Evolutionary conservation across 2,888 invertebrate genomes (phyloP).

Genomic region (Dicyrtoma fusca): DNA sequence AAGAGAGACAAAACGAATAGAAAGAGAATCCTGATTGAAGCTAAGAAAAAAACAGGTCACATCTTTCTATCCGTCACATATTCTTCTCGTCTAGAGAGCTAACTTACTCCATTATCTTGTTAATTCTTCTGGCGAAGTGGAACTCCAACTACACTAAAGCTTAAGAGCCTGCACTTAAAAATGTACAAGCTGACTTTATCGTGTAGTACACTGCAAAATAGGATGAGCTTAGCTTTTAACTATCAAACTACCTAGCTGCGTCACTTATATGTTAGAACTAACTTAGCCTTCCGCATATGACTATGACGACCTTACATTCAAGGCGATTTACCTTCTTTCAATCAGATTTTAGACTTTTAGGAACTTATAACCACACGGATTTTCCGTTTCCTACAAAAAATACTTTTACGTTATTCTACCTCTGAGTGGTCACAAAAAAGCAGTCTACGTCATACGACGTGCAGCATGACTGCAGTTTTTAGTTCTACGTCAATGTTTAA

Average conservation of each 20-base stretch:
- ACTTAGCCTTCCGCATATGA: no score
- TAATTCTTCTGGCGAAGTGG: conserved; percentile 10
- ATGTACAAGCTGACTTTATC: conserved; percentile 20
- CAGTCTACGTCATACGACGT: no score
- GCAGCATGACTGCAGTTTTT: no score
- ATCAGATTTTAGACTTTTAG: not conserved
- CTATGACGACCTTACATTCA: no score
- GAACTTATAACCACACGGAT: not conserved
- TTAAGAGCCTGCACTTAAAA: conserved; percentile 11
- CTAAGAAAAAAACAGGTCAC: conserved; percentile 21
- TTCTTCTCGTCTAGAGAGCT: not conserved
- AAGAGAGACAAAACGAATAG: conserved; percentile 31
- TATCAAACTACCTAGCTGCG: not conserved
- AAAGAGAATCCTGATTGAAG: conserved; percentile 13
- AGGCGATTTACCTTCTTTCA: no score
- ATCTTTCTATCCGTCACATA: conserved; percentile 16
- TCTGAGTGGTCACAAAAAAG: not conserved
- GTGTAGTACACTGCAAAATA: conserved; percentile 2
- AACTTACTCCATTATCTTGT: conserved; percentile 26
- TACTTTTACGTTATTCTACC: not conserved
- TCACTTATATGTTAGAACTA: no score
- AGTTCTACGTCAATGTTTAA: no score
- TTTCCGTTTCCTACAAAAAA: not conserved
- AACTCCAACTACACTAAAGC: conserved; percentile 3
- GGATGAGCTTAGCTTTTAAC: not conserved